Conservation (phyloP, 2,888 invertebrate species). For the Drosophila percnosoma region DNA sequence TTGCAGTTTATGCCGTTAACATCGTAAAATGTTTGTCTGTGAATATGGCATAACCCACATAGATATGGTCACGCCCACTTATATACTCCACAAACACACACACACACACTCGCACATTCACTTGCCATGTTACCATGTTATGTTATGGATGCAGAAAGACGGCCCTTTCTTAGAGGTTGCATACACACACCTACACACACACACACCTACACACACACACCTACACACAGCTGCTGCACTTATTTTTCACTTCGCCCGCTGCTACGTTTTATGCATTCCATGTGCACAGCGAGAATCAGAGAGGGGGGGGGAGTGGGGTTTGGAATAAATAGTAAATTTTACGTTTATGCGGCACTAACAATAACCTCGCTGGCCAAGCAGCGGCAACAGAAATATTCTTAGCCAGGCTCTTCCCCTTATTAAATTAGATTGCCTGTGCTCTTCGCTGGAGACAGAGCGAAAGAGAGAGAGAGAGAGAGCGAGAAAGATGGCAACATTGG, state of each 20-base stretch:
- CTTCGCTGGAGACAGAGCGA: constrained; percentile 4
- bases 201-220: neutral
- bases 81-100: constrained; percentile 7
- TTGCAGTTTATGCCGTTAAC: constrained; percentile 67
- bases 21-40: constrained; percentile 65
- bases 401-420: constrained; percentile 51
- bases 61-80: constrained; percentile 49
- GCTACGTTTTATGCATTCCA: constrained; percentile 32
- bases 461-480: neutral
- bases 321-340: constrained; percentile 44
- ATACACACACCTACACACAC: constrained; percentile 14
- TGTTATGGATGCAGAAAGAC: constrained; percentile 33
- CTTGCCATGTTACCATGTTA: neutral
- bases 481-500: constrained; percentile 33
- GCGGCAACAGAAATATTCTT: neutral
- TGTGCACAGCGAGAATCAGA: neutral
- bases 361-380: constrained; percentile 53
- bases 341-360: constrained; percentile 64
- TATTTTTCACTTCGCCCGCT: constrained; percentile 39
- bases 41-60: constrained; percentile 48
- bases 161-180: constrained; percentile 31
- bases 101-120: constrained; percentile 4
- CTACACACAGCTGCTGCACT: constrained; percentile 42
- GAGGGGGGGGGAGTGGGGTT: neutral
- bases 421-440: constrained; percentile 52